Conservation (phyloP, 2,888 invertebrate species). For the Pandemis corylana region DNA sequence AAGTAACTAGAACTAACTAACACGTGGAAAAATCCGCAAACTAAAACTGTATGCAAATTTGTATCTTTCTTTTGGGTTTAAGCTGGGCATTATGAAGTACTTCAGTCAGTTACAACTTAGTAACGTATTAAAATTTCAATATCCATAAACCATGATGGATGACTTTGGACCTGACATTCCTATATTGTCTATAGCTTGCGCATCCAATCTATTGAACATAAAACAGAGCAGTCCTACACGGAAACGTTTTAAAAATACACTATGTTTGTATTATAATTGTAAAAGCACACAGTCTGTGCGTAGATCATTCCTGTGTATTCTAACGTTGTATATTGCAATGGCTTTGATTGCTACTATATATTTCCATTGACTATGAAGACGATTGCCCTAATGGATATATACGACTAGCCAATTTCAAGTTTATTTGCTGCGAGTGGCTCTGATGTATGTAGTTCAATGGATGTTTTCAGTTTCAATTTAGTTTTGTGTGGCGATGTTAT, state of each 20-base stretch:
- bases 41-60: too few species aligned
- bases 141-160: too few species aligned
- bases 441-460: too few species aligned
- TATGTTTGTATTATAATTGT: not conserved
- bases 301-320: not conserved
- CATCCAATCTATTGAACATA: not conserved
- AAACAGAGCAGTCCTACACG: not conserved
- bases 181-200: not conserved
- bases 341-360: slow-evolving; percentile 34
- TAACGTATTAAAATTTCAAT: too few species aligned
- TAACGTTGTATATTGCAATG: not conserved
- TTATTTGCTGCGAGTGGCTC: slow-evolving; percentile 10
- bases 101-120: too few species aligned
- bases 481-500: too few species aligned
- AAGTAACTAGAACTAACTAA: too few species aligned
- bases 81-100: too few species aligned
- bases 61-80: too few species aligned
- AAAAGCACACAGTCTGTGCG: slow-evolving; percentile 11
- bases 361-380: slow-evolving; percentile 31
- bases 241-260: slow-evolving; percentile 2
- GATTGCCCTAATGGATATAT: slow-evolving; percentile 34
- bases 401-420: slow-evolving; percentile 21
- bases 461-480: too few species aligned
- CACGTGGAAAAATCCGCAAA: too few species aligned
- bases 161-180: not conserved